Evolutionary conservation across 2,113 vertebrate genomes (phyloP).

Genomic region (Scortum barcoo): DNA sequence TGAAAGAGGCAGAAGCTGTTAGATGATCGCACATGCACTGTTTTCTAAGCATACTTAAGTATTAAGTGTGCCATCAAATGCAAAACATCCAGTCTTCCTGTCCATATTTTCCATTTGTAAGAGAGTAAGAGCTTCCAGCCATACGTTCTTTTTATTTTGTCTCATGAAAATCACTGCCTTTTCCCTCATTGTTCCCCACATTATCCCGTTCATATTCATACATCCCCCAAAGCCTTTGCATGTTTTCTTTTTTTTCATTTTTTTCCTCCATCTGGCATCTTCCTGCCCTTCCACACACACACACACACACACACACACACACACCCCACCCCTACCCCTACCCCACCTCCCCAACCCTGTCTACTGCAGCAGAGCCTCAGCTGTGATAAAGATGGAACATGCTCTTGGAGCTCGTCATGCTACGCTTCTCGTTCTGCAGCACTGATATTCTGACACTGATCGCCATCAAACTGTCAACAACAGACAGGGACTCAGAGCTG

Average conservation of each 20-base stretch:
- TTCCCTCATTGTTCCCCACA: conserved; percentile 2
- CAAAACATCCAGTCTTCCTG: not conserved
- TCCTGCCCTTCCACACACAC: not conserved
- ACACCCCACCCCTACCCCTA: not conserved
- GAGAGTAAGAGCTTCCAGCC: not conserved
- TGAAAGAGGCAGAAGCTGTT: not conserved
- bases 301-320: too few relatives aligned
- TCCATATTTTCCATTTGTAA: not conserved
- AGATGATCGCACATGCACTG: not conserved
- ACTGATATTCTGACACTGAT: conserved; percentile 79
- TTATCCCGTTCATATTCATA: conserved; percentile 22
- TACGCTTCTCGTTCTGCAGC: conserved; percentile 77
- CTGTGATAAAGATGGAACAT: conserved; percentile 82
- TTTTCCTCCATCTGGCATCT: conserved; percentile 41
- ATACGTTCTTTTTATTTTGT: conserved; percentile 8
- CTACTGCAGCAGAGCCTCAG: conserved; percentile 68
- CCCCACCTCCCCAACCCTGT: conserved; percentile 5
- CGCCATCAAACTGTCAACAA: conserved; percentile 81
- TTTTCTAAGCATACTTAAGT: not conserved
- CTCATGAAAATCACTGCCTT: not conserved
- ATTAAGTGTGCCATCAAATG: not conserved
- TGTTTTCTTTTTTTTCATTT: not conserved
- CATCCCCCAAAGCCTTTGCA: not conserved
- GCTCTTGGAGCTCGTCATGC: conserved; percentile 75
- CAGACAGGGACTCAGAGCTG: conserved; percentile 50